phyloP scores from a whole-genome alignment of 2,888 invertebrate species.

The Scelioninae gen. 2 region DNA sequence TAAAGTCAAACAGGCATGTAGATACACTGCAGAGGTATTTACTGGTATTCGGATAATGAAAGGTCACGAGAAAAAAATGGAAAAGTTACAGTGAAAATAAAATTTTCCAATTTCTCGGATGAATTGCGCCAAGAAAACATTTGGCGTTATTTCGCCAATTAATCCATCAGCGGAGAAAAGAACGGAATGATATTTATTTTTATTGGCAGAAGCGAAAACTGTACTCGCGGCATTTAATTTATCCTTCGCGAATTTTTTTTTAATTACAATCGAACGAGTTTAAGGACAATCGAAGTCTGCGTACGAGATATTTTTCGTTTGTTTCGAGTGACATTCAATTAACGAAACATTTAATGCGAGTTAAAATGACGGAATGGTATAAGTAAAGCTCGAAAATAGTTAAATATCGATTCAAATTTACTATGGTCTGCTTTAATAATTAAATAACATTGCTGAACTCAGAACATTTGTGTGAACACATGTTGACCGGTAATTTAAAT shows the following conservation, averaged over 20 bases:
- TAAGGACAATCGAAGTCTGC: background rate
- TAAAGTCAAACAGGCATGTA: constrained; percentile 16
- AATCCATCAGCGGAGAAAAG: background rate
- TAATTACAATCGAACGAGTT: background rate
- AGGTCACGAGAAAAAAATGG: background rate
- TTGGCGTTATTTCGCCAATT: too few relatives aligned
- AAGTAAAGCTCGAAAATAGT: too few relatives aligned
- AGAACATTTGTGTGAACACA: too few relatives aligned
- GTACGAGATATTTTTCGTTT: constrained; percentile 2
- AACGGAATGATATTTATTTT: constrained; percentile 4
- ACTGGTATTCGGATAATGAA: constrained; percentile 9
- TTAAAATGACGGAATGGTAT: background rate
- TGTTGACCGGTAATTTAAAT: too few relatives aligned
- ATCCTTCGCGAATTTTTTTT: background rate
- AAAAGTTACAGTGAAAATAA: background rate
- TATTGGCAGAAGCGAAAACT: background rate
- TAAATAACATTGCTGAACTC: too few relatives aligned
- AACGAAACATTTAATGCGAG: background rate
- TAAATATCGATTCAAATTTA: constrained; percentile 35
- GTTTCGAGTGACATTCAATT: constrained; percentile 8
- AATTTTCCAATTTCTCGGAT: constrained; percentile 4
- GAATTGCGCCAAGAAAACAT: background rate
- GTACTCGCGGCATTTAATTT: background rate
- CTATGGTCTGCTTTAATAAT: constrained; percentile 11
- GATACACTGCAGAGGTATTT: background rate